Conservation (phyloP, 2,888 invertebrate genomes). For the Cryptocephalus moraei region DNA sequence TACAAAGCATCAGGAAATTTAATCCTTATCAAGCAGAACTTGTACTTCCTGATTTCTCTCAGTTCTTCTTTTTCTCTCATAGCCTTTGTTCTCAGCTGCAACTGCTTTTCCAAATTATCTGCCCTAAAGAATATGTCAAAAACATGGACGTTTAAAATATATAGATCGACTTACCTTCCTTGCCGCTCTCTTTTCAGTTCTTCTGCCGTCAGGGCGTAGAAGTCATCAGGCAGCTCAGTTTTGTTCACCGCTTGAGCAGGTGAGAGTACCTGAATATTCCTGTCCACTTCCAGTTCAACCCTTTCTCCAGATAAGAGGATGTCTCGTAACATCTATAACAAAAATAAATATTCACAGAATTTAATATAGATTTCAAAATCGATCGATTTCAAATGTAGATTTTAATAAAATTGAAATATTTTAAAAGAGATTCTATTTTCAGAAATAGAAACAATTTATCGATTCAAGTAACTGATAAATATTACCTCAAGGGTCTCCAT, state of each 20-base stretch:
- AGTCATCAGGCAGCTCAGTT: conserved; percentile 69
- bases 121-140: conserved; percentile 37
- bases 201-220: conserved; percentile 70
- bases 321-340: conserved; percentile 57
- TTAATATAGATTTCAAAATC: too few species aligned
- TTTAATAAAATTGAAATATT: too few species aligned
- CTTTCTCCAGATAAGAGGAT: conserved; percentile 70
- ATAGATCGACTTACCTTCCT: conserved; percentile 42
- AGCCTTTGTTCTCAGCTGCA: conserved; percentile 83
- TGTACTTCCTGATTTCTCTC: conserved; percentile 69
- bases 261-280: conserved; percentile 73
- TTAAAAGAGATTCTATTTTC: too few species aligned
- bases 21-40: conserved; percentile 75
- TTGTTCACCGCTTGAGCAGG: conserved; percentile 63
- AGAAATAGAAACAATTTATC: background rate
- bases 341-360: background rate
- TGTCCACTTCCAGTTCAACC: conserved; percentile 73
- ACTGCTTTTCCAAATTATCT: conserved; percentile 69
- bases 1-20: conserved; percentile 81
- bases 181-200: conserved; percentile 79
- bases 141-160: background rate
- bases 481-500: conserved; percentile 47
- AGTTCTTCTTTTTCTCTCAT: conserved; percentile 88
- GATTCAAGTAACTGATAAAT: conserved; percentile 1
- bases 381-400: too few species aligned